Conservation (phyloP, 2,888 invertebrate genomes). For the Aleiodes testaceus region DNA sequence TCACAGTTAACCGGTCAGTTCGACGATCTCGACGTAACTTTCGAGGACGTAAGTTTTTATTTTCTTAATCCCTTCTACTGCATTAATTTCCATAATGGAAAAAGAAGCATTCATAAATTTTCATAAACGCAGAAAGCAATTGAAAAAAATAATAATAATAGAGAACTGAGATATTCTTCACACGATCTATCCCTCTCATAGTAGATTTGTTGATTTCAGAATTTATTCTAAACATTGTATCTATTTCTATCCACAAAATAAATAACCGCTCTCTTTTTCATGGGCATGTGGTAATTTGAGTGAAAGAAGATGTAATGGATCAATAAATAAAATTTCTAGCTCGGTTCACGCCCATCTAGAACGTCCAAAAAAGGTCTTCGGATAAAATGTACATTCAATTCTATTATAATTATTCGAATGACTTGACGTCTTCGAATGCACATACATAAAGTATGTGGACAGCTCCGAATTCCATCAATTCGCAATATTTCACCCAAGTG, state of each 20-base stretch:
- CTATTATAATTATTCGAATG: conserved; percentile 45
- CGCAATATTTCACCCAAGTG: conserved; percentile 59
- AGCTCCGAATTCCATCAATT: conserved; percentile 57
- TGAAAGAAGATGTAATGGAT: conserved; percentile 25
- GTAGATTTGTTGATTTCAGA: neutral
- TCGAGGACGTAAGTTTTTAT: conserved; percentile 33
- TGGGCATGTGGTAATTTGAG: conserved; percentile 3
- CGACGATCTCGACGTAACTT: conserved; percentile 54
- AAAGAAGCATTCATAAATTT: no score
- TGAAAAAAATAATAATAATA: no score
- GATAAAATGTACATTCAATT: neutral
- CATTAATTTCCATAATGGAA: neutral
- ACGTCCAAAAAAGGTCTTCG: no score
- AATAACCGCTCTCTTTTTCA: conserved; percentile 10
- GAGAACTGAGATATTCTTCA: no score
- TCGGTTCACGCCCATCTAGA: no score
- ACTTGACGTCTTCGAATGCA: conserved; percentile 65
- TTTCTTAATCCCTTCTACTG: conserved; percentile 38
- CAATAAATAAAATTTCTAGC: no score
- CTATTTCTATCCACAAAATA: conserved; percentile 11
- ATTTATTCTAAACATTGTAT: conserved; percentile 12
- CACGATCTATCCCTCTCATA: no score
- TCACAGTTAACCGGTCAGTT: conserved; percentile 53
- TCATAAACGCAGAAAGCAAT: no score
- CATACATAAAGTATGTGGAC: conserved; percentile 44